Evolutionary conservation across 2,888 invertebrate species (phyloP).

Genomic region (Zeuzera pyrina): DNA sequence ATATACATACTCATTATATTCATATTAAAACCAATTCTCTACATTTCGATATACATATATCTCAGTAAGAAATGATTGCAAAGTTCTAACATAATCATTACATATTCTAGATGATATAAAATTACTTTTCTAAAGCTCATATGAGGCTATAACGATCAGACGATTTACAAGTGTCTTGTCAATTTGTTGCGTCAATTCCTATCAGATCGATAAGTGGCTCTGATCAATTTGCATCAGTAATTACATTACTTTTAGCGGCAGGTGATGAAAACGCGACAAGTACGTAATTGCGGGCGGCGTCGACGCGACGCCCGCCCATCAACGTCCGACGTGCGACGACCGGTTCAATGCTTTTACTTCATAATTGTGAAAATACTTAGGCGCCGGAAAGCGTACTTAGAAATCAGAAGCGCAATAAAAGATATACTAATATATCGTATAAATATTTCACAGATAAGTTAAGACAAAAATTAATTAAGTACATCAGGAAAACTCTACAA

Average conservation of each 20-base stretch:
- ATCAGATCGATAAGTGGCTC: conserved; percentile 60
- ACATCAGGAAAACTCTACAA: no score
- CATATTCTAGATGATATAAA: conserved; percentile 1
- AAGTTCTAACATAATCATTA: conserved; percentile 6
- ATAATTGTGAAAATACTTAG: conserved; percentile 11
- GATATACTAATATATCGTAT: no score
- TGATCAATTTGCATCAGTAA: conserved; percentile 72
- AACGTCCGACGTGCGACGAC: conserved; percentile 4
- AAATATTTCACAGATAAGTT: no score
- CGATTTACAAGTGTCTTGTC: no score
- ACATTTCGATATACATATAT: no score
- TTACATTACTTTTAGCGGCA: conserved; percentile 68
- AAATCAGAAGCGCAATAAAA: neutral
- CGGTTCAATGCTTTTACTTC: neutral
- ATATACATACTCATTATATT: no score
- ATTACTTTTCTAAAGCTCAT: conserved; percentile 55
- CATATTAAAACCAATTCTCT: no score
- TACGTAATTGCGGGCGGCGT: conserved; percentile 57
- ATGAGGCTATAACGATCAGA: conserved; percentile 60
- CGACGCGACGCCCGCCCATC: conserved; percentile 26
- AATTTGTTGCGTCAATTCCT: conserved; percentile 66
- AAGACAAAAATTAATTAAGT: no score
- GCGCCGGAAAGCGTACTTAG: neutral
- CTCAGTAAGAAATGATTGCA: no score
- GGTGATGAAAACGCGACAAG: conserved; percentile 71